Conservation (phyloP, 1,140 invertebrate species). For the Cephus cinctus region DNA sequence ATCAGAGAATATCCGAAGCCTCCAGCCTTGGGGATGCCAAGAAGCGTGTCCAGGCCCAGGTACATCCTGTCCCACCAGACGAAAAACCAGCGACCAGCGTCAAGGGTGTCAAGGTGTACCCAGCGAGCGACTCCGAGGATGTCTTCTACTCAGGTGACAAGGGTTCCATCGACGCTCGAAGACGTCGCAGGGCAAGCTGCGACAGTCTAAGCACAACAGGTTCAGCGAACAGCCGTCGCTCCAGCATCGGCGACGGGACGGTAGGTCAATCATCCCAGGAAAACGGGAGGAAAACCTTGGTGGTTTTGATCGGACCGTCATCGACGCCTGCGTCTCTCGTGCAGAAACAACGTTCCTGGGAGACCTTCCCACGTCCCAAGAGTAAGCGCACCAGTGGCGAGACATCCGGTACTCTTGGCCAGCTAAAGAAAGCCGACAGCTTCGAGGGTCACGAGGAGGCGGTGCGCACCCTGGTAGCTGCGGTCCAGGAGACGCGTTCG, state of each 20-base stretch:
- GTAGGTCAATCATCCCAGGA: slow-evolving; percentile 50
- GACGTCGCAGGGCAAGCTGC: slow-evolving; percentile 46
- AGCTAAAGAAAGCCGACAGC: slow-evolving; percentile 64
- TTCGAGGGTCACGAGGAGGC: slow-evolving; percentile 74
- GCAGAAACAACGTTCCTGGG: slow-evolving; percentile 66
- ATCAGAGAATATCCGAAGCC: slow-evolving; percentile 63
- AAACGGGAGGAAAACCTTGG: slow-evolving; percentile 53
- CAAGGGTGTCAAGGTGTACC: slow-evolving; percentile 56
- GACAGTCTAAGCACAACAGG: slow-evolving; percentile 52
- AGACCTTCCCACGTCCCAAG: slow-evolving; percentile 64
- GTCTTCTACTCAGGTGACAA: slow-evolving; percentile 55
- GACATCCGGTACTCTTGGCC: slow-evolving; percentile 32
- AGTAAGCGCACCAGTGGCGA: slow-evolving; percentile 35
- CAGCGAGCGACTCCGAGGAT: slow-evolving; percentile 64
- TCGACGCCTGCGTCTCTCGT: slow-evolving; percentile 54
- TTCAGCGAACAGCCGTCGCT: slow-evolving; percentile 51
- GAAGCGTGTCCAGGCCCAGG: slow-evolving; percentile 58
- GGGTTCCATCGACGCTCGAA: slow-evolving; percentile 19
- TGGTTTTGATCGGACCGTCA: slow-evolving; percentile 53
- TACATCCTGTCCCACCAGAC: slow-evolving; percentile 53
- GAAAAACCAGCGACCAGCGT: slow-evolving; percentile 25
- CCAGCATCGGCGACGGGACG: slow-evolving; percentile 49
- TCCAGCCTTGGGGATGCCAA: slow-evolving; percentile 49
- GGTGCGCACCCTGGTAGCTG: slow-evolving; percentile 68
- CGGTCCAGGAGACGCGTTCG: slow-evolving; percentile 67